Base-by-base conservation (phyloP, 2,113 vertebrate species). In the Lepisosteus oculatus region DNA sequence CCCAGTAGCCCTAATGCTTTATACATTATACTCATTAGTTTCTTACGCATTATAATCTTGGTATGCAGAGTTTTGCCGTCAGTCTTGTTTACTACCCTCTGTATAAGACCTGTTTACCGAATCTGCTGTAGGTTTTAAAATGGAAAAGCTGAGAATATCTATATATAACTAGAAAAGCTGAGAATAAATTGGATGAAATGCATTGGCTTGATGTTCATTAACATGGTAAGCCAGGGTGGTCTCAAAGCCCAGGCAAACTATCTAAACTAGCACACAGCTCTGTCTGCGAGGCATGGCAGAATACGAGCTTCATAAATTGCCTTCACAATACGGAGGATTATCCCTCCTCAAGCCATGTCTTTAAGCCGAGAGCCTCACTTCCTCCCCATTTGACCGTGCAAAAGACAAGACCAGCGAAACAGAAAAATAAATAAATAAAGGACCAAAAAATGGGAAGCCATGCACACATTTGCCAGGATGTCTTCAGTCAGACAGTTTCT, bases 321-420 rank as follows among this genome's bases (percentile, higher is more conserved):
- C 61, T 70, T 67, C 61, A 80, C 61, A 61, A 75, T 71, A 75
- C 66, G 65, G 70, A 67, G 66, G 72, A 76, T 76, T 72, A 72
- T 61, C 43, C 44, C 15, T 71, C 61, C 45, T 65, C 12, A 11
- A 42, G 70, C 43, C 70, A 43, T 42, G 55, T 71, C 43, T 70
- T 63, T 70, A n/a, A 63, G 61, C 59, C 44, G 45, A 63, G 67
- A 43, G 57, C 29, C 47, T 7, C 65, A 29, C 29, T 67, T 47
- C 45, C 13, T 14, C 17, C 59, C 67, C 54, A 41, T 55, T 29
- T 47, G 6, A 29, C 61, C 29, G 17, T 55, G 43, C 6, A n/a
- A 65, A 61, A 55, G 43, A 61, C 47, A 15, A 55, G 8, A 43
- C 6, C n/a, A 14, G 3, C 14, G 45, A 70, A 4, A 44, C 1